phyloP scores from a whole-genome alignment of 2,797 vertebrate genomes.

The Ceyx erithaca region DNA sequence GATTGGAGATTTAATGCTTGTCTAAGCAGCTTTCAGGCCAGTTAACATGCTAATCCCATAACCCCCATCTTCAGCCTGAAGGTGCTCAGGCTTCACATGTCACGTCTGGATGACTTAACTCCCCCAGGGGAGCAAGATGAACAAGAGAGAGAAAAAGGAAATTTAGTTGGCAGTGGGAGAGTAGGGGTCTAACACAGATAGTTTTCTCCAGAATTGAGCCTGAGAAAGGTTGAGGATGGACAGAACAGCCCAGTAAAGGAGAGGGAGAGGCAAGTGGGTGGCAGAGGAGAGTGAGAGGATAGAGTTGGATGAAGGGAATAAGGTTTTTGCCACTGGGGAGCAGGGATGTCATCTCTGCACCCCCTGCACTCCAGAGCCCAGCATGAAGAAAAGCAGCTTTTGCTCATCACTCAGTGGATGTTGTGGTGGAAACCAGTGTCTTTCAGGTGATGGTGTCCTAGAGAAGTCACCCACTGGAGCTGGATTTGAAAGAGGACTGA shows the following conservation, averaged over 20 bases:
- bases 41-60: conserved; percentile 62
- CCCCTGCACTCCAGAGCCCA: not conserved
- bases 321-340: fast-evolving
- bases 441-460: not conserved
- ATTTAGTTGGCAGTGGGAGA: not conserved
- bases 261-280: not conserved
- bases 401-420: not conserved
- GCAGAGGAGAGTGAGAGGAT: not conserved
- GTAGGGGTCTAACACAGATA: not conserved
- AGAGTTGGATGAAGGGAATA: not conserved
- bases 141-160: not conserved
- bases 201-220: not conserved
- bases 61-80: conserved; percentile 15
- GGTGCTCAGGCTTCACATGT: conserved; percentile 24
- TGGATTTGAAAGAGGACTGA: not conserved
- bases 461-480: not conserved
- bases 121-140: not conserved
- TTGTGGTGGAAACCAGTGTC: fast-evolving
- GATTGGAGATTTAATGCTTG: conserved; percentile 55
- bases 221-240: not conserved
- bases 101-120: not conserved
- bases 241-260: not conserved
- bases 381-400: not conserved
- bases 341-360: not conserved
- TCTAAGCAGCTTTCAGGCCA: conserved; percentile 64